Evolutionary conservation across 1,140 invertebrate genomes (phyloP).

Genomic region (Anoplolepis gracilipes): DNA sequence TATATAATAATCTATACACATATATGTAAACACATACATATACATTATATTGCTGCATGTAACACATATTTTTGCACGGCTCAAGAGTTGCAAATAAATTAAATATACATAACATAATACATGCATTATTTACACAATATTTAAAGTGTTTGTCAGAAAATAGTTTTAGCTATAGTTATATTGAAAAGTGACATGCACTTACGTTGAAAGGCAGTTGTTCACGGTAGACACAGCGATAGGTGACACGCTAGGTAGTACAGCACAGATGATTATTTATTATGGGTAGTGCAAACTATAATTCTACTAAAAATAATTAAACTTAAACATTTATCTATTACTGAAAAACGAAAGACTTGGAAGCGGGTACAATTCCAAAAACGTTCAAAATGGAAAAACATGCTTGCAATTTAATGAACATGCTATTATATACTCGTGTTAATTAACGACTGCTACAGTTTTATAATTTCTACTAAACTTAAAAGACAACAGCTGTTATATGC

Average conservation of each 20-base stretch:
- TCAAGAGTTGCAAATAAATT: not conserved
- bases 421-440: constrained; percentile 23
- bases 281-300: constrained; percentile 64
- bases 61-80: not conserved
- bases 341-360: constrained; percentile 6
- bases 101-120: not conserved
- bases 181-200: constrained; percentile 85
- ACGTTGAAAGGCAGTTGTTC: constrained; percentile 81
- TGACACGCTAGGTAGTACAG: constrained; percentile 81
- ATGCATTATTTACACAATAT: not conserved
- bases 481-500: not conserved
- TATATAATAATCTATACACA: not conserved
- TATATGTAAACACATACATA: constrained; percentile 47
- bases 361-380: not conserved
- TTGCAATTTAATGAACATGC: constrained; percentile 40
- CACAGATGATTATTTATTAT: constrained; percentile 79
- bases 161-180: constrained; percentile 58
- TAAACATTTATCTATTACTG: constrained; percentile 4
- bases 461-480: not conserved
- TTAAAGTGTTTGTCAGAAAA: not conserved
- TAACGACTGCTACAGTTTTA: constrained; percentile 4
- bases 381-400: constrained; percentile 24
- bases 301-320: constrained; percentile 63
- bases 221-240: constrained; percentile 82
- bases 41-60: not conserved